Evolutionary conservation across 2,888 invertebrate genomes (phyloP), one percentile per base, ranked within the genome.

Genomic region (Ligdia adustata): DNA sequence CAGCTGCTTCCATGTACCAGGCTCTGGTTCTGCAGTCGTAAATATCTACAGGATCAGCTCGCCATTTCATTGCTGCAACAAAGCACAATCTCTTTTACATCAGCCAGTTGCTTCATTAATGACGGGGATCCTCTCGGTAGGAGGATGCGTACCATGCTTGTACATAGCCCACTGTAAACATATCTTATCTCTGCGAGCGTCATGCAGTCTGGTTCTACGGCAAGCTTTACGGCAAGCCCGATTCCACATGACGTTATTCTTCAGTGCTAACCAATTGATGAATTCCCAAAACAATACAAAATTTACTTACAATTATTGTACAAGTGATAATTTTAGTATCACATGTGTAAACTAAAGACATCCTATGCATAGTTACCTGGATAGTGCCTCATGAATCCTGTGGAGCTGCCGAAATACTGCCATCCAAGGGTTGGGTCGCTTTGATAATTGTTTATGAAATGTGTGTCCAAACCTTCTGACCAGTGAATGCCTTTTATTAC

Each of bases 1-100:
- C 97, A 5, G 99, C 99, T 1, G 99, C 99, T 85, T 98, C 97
- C 80, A 99, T 98, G 82, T 97, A 99, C 99, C 99, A 99, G 39
- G 96, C 95, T 64, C 98, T 93, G 28, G 97, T 95, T 22, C 99
- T 93, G 75, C 98, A 98, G 83, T 99, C 99, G 82, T 97, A 99
- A 53, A 99, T 93, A 82, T 99, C 99, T 24, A 96, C 95, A 34
- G 95, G 94, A 67, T 95, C 93, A 62, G 93, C 93, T 59, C 91
- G 91, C 96, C 96, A 96, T 69, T 93, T 93, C 85, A 95, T 93
- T 31, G 96, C 96, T 91, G 62, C 37, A 72, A 72, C 32, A 48
- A 47, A 33, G 27, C 29, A 20, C 6, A 7, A 2, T 2, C 7
- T 22, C 22, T 22, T 22, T 6, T 22, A 22, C n/a, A 1, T 6